A percentile compares a stretch with the other conserved stretches of the same genome.
Evolutionary conservation across 1,140 invertebrate genomes (phyloP).

Genomic region (Homalodisca vitripennis): DNA sequence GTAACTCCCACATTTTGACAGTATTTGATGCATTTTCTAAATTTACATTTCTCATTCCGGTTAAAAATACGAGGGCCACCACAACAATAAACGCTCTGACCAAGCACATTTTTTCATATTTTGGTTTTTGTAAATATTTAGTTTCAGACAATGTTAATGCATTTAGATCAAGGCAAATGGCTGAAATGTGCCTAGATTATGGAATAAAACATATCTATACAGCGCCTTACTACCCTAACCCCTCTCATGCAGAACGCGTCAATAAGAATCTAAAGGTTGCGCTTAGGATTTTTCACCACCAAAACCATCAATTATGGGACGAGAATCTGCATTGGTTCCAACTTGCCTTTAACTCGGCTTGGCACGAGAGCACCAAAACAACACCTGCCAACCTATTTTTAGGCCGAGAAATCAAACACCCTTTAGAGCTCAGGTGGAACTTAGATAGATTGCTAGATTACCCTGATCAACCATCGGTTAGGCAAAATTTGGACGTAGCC

Average conservation of each 20-base stretch:
- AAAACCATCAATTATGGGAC: constrained; percentile 3
- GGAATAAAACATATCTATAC: constrained; percentile 16
- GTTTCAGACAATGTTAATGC: background rate
- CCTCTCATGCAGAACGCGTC: background rate
- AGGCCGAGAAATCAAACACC: background rate
- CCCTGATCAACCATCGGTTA: background rate
- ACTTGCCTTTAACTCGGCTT: background rate
- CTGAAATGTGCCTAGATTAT: constrained; percentile 6
- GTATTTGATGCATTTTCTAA: constrained; percentile 11
- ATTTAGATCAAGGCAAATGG: background rate
- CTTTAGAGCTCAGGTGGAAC: constrained; percentile 7
- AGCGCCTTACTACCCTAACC: constrained; percentile 9
- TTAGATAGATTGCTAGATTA: background rate
- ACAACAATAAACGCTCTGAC: background rate
- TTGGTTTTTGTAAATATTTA: constrained; percentile 8
- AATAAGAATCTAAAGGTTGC: constrained; percentile 24
- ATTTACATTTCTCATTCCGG: background rate
- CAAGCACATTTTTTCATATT: constrained; percentile 1
- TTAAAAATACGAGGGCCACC: background rate
- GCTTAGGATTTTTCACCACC: background rate
- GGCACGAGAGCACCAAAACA: background rate
- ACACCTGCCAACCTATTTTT: constrained; percentile 10
- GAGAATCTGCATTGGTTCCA: constrained; percentile 17
- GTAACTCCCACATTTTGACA: background rate
- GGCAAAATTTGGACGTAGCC: background rate